Percentiles rank a stretch among this genome's conserved stretches.
These are phyloP conservation scores for Monomorium pharaonis DNA, from an alignment of 1,140 invertebrate genomes.

Conservation along the genomic window DNA sequence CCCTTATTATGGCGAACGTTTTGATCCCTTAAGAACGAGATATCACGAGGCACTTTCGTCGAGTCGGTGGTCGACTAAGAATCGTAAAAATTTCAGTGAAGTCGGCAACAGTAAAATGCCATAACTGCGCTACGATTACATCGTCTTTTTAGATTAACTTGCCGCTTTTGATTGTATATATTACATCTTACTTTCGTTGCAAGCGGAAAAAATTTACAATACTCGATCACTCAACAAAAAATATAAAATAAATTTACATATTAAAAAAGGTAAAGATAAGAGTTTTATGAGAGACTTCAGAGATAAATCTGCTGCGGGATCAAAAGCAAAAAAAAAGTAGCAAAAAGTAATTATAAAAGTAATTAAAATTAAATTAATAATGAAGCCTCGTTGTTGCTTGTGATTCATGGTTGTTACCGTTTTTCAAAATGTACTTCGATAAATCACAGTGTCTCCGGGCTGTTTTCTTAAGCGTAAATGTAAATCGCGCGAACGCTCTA, in stretches of 20 bases:
- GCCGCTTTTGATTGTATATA: neutral
- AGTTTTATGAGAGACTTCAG: neutral
- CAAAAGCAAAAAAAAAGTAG: no score
- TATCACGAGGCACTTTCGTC: neutral
- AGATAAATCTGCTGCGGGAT: neutral
- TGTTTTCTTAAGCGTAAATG: neutral
- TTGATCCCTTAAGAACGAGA: neutral
- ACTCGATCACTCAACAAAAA: neutral
- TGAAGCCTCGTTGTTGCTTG: neutral
- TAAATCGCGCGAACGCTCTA: neutral
- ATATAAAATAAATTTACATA: neutral
- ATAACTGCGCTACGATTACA: neutral
- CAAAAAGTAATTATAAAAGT: neutral
- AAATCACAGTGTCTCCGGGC: neutral
- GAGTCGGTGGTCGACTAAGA: neutral
- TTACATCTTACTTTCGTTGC: neutral
- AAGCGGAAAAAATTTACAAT: neutral
- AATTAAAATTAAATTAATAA: neutral
- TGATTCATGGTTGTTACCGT: neutral
- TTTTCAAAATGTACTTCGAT: neutral
- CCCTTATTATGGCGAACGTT: neutral
- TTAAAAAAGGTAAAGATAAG: neutral
- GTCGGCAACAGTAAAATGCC: neutral
- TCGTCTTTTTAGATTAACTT: neutral
- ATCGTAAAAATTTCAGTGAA: conserved; percentile 9